phyloP scores from a whole-genome alignment of 2,888 invertebrate species.

The Maniola hyperantus region DNA sequence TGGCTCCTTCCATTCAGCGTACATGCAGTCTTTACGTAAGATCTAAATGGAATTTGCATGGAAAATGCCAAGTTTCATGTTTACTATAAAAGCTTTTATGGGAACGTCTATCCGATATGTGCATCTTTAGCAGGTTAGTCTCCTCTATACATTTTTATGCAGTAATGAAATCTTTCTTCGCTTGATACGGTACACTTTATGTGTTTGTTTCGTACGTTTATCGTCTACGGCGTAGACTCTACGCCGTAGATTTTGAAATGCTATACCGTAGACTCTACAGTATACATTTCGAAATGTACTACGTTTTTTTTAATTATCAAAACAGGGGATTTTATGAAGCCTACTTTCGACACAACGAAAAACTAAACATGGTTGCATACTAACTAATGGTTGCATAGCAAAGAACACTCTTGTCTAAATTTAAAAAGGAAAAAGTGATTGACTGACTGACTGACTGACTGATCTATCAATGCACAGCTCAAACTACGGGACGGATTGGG shows the following conservation, averaged over 20 bases:
- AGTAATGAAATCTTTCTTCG: slow-evolving; percentile 37
- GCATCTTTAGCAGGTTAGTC: slow-evolving; percentile 40
- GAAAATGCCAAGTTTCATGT: slow-evolving; percentile 34
- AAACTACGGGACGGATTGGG: too few species aligned
- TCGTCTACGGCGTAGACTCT: neutral
- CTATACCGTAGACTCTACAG: too few species aligned
- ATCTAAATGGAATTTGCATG: slow-evolving; percentile 37
- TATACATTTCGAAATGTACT: too few species aligned
- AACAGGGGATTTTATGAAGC: too few species aligned
- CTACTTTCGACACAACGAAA: too few species aligned
- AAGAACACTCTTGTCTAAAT: too few species aligned
- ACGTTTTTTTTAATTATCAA: too few species aligned
- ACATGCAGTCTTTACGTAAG: slow-evolving; percentile 33
- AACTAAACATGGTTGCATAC: too few species aligned
- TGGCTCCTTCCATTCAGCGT: slow-evolving; percentile 24
- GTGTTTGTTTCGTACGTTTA: slow-evolving; percentile 39
- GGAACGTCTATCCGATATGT: slow-evolving; percentile 38
- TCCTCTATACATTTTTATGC: slow-evolving; percentile 36
- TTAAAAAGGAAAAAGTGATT: too few species aligned
- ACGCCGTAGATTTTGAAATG: neutral
- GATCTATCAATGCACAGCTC: too few species aligned
- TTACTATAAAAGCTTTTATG: slow-evolving; percentile 40
- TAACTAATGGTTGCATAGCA: too few species aligned
- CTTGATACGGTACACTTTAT: slow-evolving; percentile 32
- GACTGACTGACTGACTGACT: too few species aligned